These are phyloP conservation scores for Synodontis membranacea DNA, from an alignment of 2,113 vertebrate genomes.

Conservation along the genomic window DNA sequence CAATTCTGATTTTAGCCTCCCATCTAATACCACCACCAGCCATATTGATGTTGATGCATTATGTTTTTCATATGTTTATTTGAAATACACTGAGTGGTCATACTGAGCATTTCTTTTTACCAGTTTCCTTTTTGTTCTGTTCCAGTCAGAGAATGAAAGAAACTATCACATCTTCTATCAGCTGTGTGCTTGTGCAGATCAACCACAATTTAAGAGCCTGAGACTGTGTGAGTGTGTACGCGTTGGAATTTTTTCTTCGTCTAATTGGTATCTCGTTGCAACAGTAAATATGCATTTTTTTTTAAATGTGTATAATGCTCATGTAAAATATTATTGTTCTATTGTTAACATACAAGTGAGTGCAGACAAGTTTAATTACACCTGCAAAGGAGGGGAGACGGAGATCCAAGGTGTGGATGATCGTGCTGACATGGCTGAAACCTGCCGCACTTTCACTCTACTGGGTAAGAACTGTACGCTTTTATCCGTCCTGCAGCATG, in stretches of 20 bases:
- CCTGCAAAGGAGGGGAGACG: constrained; percentile 80
- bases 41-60: not conserved
- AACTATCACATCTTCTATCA: constrained; percentile 99
- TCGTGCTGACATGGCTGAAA: constrained; percentile 84
- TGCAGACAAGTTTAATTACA: constrained; percentile 89
- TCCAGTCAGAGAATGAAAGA: constrained; percentile 91
- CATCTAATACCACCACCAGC: not conserved
- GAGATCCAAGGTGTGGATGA: constrained; percentile 87
- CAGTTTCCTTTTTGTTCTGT: constrained; percentile 30
- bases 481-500: not conserved
- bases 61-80: not conserved
- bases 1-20: not conserved
- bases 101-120: not conserved
- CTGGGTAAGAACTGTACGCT: constrained; percentile 74
- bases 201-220: constrained; percentile 83
- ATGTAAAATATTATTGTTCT: not conserved
- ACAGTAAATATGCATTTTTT: not conserved
- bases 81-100: not conserved
- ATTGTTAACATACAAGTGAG: constrained; percentile 68
- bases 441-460: constrained; percentile 83
- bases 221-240: constrained; percentile 78
- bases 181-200: constrained; percentile 86
- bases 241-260: constrained; percentile 3
- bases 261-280: not conserved
- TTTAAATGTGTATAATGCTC: not conserved